phyloP scores from a whole-genome alignment of 1,140 invertebrate genomes.

The Portunus trituberculatus region DNA sequence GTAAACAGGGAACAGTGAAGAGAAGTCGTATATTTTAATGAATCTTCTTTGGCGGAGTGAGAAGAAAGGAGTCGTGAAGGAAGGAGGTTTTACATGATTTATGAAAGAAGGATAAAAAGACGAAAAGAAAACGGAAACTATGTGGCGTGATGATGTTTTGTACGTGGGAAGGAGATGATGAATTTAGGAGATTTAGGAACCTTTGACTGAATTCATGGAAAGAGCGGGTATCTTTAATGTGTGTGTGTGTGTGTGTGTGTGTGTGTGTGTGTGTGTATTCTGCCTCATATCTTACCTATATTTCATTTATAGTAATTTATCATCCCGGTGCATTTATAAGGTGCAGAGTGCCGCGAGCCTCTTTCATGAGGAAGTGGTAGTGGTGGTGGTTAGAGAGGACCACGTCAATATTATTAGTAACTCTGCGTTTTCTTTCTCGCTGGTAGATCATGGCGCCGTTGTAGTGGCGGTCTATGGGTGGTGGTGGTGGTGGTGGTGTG shows the following conservation, averaged over 20 bases:
- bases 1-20: not conserved
- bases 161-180: not conserved
- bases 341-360: too few relatives aligned
- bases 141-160: not conserved
- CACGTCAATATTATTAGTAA: too few relatives aligned
- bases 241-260: not conserved
- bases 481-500: too few relatives aligned
- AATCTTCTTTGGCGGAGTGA: not conserved
- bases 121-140: not conserved
- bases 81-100: not conserved
- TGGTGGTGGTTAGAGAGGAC: too few relatives aligned
- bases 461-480: too few relatives aligned
- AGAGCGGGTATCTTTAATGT: not conserved
- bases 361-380: too few relatives aligned
- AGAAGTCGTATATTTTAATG: not conserved
- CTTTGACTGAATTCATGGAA: not conserved
- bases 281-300: too few relatives aligned
- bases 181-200: not conserved
- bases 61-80: not conserved
- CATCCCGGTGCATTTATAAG: too few relatives aligned
- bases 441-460: too few relatives aligned
- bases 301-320: too few relatives aligned
- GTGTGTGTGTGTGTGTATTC: too few relatives aligned
- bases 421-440: too few relatives aligned
- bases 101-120: not conserved